Conservation (phyloP, 2,797 vertebrate genomes). For the Catamblyrhynchus diadema region DNA sequence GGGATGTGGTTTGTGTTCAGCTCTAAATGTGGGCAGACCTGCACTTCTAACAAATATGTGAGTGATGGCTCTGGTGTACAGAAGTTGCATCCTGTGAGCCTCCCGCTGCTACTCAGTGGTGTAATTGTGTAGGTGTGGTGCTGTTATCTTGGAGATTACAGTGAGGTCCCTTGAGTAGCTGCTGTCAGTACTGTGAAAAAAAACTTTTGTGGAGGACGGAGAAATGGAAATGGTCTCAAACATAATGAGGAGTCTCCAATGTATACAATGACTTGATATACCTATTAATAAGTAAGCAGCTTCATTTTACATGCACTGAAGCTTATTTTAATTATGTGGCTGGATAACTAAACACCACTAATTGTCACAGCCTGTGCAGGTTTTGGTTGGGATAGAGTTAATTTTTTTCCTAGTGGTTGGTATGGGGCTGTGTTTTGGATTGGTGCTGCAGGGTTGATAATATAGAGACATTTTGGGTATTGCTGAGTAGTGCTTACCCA, state of each 20-base stretch:
- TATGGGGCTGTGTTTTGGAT: not conserved
- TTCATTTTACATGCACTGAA: not conserved
- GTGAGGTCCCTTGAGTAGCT: not conserved
- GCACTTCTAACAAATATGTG: not conserved
- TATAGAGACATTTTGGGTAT: not conserved
- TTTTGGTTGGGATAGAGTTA: not conserved
- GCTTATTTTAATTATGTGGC: not conserved
- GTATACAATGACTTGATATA: not conserved
- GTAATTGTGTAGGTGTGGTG: not conserved
- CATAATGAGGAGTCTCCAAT: not conserved
- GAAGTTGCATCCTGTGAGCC: not conserved
- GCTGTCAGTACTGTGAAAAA: not conserved
- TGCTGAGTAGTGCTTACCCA: not conserved
- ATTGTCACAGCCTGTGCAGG: not conserved
- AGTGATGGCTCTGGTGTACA: not conserved
- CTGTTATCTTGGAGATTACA: not conserved
- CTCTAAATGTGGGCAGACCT: not conserved
- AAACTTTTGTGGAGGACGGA: not conserved
- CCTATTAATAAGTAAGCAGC: not conserved
- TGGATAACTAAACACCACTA: not conserved
- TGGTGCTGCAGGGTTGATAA: not conserved
- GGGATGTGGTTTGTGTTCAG: not conserved
- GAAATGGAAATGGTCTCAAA: not conserved
- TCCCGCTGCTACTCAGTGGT: not conserved
- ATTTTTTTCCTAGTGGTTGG: not conserved